These are phyloP conservation scores for Chrysomela aeneicollis DNA, from an alignment of 2,888 invertebrate species.

Conservation along the genomic window DNA sequence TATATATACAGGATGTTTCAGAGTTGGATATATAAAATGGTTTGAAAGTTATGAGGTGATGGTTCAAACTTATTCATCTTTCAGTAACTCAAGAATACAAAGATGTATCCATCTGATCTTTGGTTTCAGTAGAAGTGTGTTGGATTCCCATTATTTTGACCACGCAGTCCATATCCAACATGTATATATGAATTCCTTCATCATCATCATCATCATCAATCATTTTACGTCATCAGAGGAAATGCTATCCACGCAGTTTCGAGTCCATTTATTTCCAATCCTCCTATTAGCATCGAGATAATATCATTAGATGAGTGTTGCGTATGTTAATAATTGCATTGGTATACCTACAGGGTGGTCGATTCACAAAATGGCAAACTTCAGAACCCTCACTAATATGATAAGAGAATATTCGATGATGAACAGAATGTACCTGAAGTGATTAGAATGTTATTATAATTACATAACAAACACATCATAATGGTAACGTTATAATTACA, in stretches of 20 bases:
- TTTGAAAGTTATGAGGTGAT: no score
- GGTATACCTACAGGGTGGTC: slow-evolving; percentile 4
- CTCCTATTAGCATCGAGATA: neutral
- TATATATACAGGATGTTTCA: no score
- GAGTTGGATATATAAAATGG: no score
- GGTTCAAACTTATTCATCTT: no score
- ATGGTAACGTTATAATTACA: no score
- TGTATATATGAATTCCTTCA: neutral
- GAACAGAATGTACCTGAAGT: neutral
- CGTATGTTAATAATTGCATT: neutral
- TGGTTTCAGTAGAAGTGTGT: no score
- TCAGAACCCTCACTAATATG: no score
- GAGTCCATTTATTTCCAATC: neutral
- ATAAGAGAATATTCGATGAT: no score
- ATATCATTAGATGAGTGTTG: neutral
- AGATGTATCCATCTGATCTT: no score
- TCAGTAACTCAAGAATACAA: no score
- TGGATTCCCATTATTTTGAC: neutral
- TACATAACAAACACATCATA: no score
- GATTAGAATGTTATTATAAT: neutral
- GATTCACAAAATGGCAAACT: no score
- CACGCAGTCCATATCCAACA: neutral
- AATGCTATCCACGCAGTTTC: neutral
- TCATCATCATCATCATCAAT: slow-evolving; percentile 1
- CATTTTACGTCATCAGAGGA: neutral